Conservation (phyloP, 1,140 invertebrate species). For the Chlorops oryzae region DNA sequence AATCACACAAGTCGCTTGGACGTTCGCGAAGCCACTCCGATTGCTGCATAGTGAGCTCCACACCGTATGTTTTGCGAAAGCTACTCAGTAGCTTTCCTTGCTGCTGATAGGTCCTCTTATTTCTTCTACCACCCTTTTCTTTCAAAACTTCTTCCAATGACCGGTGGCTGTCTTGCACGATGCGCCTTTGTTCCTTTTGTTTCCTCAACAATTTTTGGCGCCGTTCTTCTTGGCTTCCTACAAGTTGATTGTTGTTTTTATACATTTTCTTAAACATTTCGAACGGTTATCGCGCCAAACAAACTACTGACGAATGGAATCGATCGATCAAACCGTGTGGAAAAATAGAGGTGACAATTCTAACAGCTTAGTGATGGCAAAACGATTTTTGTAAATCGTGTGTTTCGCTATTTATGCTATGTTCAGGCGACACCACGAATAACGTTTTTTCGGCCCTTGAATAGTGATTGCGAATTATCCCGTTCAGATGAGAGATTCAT, state of each 20-base stretch:
- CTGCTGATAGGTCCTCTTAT: background rate
- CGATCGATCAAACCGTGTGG: background rate
- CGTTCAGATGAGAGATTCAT: background rate
- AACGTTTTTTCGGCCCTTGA: background rate
- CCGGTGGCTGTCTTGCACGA: conserved; percentile 11
- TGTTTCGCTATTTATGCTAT: background rate
- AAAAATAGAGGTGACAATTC: background rate
- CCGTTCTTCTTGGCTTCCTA: conserved; percentile 42
- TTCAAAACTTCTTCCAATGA: background rate
- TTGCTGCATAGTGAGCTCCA: conserved; percentile 38
- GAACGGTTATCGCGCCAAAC: no score
- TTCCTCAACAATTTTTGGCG: conserved; percentile 13
- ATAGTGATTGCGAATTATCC: background rate
- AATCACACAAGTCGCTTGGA: conserved; percentile 68
- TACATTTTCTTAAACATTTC: conserved; percentile 15
- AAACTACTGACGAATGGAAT: no score
- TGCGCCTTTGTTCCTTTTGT: conserved; percentile 11
- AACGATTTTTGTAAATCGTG: background rate
- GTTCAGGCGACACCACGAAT: background rate
- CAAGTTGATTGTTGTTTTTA: conserved; percentile 25
- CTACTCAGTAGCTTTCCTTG: background rate
- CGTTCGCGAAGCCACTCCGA: conserved; percentile 89
- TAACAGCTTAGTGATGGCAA: background rate
- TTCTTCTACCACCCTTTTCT: background rate
- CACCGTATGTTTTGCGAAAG: conserved; percentile 2